These are phyloP conservation scores for Caenorhabditis uteleia DNA, from an alignment of 2,888 invertebrate genomes.

Conservation along the genomic window DNA sequence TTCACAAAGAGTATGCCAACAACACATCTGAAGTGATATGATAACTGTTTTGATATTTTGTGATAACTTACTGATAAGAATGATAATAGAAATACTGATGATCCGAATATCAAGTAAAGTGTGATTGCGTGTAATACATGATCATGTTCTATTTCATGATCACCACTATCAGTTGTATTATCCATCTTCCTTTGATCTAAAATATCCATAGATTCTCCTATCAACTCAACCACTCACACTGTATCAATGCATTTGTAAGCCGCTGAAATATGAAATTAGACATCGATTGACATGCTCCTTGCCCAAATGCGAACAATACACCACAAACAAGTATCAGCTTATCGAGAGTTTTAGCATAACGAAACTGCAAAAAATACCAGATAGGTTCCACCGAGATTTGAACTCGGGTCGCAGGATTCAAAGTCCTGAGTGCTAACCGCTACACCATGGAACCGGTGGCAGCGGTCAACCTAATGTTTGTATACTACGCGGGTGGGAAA, in stretches of 20 bases:
- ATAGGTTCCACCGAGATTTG: constrained; percentile 58
- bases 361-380: constrained; percentile 17
- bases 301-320: constrained; percentile 7
- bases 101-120: constrained; percentile 43
- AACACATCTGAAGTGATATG: constrained; percentile 65
- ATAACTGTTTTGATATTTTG: background rate
- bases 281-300: constrained; percentile 14
- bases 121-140: constrained; percentile 40
- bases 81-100: constrained; percentile 33
- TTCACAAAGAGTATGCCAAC: constrained; percentile 71
- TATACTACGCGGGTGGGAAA: no score
- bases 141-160: constrained; percentile 11
- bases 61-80: constrained; percentile 43
- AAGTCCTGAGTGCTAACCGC: constrained; percentile 60
- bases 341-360: constrained; percentile 15
- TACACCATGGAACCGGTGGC: constrained; percentile 55
- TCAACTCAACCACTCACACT: background rate
- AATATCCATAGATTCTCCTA: background rate
- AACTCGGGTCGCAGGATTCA: constrained; percentile 61
- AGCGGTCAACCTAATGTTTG: no score
- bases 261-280: constrained; percentile 22
- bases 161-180: constrained; percentile 1
- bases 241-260: constrained; percentile 28
- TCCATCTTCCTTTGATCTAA: constrained; percentile 9
- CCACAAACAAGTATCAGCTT: constrained; percentile 11